Evolutionary conservation across 2,797 vertebrate genomes (phyloP).

Genomic region (Diplodus sargus): DNA sequence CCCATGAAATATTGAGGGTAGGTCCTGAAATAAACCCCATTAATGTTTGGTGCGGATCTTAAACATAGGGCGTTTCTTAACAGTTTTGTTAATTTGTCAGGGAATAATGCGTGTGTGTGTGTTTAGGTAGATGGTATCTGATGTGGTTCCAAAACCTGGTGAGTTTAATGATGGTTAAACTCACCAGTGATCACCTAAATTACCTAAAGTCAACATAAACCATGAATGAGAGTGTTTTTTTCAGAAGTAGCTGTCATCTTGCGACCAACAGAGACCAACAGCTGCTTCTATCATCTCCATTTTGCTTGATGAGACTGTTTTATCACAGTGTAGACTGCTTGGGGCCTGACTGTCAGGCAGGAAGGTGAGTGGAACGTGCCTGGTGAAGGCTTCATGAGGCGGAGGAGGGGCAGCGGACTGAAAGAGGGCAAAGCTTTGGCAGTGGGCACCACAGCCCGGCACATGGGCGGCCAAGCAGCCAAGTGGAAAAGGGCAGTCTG

Average conservation of each 20-base stretch:
- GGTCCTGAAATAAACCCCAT: no score
- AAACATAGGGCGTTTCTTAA: no score
- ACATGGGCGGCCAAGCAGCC: constrained; percentile 62
- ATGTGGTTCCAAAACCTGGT: no score
- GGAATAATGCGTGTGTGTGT: no score
- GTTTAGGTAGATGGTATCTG: no score
- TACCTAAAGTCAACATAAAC: constrained; percentile 5
- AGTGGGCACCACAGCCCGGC: constrained; percentile 68
- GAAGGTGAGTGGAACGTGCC: constrained; percentile 53
- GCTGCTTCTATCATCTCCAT: constrained; percentile 20
- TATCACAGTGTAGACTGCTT: constrained; percentile 10
- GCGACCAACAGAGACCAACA: constrained; percentile 7
- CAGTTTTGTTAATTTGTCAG: no score
- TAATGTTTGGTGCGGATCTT: no score
- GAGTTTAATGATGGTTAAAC: no score
- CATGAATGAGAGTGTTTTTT: neutral
- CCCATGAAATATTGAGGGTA: no score
- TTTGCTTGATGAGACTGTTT: constrained; percentile 9
- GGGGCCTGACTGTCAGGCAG: constrained; percentile 44
- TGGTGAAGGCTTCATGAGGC: constrained; percentile 45
- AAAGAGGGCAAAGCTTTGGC: constrained; percentile 72
- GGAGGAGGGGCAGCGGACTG: constrained; percentile 69
- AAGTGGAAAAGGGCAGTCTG: constrained; percentile 83
- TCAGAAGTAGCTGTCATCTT: constrained; percentile 3
- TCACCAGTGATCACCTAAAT: neutral